These are phyloP conservation scores for Speoplatyrhinus poulsoni DNA, from an alignment of 2,113 vertebrate species.

Conservation along the genomic window DNA sequence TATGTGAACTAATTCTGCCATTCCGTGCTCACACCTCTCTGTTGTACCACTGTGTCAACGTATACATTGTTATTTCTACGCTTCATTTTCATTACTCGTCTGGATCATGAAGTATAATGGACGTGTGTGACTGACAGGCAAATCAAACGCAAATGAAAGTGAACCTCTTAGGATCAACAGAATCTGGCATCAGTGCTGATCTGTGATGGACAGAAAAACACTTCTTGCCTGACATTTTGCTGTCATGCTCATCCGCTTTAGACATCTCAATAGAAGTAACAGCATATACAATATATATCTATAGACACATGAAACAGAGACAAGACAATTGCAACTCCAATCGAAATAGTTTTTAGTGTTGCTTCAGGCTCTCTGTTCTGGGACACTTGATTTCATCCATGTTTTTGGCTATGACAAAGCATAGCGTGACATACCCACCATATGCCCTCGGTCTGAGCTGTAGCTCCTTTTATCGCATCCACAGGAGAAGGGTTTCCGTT, in stretches of 20 bases:
- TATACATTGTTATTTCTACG: background rate
- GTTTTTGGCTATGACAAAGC: conserved; percentile 32
- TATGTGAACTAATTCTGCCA: background rate
- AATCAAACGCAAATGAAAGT: conserved; percentile 10
- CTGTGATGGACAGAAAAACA: conserved; percentile 15
- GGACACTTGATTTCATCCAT: background rate
- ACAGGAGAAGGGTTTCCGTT: conserved; percentile 38
- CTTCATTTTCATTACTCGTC: background rate
- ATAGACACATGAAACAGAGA: background rate
- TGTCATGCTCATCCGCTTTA: background rate
- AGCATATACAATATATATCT: no score
- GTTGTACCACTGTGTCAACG: background rate
- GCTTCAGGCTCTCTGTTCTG: conserved; percentile 12
- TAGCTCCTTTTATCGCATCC: conserved; percentile 32
- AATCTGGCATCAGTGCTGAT: conserved; percentile 19
- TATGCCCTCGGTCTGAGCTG: conserved; percentile 32
- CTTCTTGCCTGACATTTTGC: background rate
- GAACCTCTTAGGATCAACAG: conserved; percentile 7
- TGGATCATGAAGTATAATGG: background rate
- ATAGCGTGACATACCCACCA: conserved; percentile 31
- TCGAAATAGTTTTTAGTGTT: conserved; percentile 17
- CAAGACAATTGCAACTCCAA: conserved; percentile 1
- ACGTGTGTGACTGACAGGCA: background rate
- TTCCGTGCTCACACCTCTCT: background rate
- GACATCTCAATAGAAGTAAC: background rate